phyloP scores from a whole-genome alignment of 2,113 vertebrate species.

The Ictalurus furcatus region DNA sequence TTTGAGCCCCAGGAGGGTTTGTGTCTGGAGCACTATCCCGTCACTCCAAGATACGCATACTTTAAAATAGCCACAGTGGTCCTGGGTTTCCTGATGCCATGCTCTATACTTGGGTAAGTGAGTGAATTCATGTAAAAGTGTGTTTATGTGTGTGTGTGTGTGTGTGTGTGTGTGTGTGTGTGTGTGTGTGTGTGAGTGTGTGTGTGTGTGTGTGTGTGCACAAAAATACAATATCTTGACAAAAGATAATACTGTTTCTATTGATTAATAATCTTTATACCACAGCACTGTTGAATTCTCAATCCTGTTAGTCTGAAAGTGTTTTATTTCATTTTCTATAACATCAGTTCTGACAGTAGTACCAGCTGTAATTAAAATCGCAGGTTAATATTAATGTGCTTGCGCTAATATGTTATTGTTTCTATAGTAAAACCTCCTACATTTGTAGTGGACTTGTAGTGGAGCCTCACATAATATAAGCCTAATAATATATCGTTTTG shows the following conservation, averaged over 20 bases:
- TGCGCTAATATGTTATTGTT: neutral
- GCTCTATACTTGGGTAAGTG: conserved; percentile 72
- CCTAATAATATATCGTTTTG: neutral
- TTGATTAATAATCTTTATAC: neutral
- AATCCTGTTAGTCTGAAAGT: too few relatives aligned
- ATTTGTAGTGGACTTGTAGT: neutral
- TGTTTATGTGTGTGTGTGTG: neutral
- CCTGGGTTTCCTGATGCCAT: conserved; percentile 73
- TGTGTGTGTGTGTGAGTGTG: neutral
- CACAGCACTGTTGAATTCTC: neutral
- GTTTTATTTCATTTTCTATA: neutral
- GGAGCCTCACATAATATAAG: neutral
- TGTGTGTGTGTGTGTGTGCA: neutral
- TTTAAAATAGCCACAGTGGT: conserved; percentile 69
- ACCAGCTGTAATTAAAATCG: neutral
- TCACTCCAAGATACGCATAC: conserved; percentile 61
- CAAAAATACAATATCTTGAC: neutral
- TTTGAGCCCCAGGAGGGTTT: conserved; percentile 56
- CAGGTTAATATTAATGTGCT: conserved; percentile 1
- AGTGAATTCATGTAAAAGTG: neutral
- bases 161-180: neutral
- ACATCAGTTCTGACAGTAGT: neutral
- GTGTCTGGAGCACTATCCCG: conserved; percentile 69
- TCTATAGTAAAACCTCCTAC: neutral
- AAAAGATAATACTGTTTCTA: neutral